Base-by-base conservation (phyloP, 2,797 vertebrate species). In the Borostomias antarcticus region DNA sequence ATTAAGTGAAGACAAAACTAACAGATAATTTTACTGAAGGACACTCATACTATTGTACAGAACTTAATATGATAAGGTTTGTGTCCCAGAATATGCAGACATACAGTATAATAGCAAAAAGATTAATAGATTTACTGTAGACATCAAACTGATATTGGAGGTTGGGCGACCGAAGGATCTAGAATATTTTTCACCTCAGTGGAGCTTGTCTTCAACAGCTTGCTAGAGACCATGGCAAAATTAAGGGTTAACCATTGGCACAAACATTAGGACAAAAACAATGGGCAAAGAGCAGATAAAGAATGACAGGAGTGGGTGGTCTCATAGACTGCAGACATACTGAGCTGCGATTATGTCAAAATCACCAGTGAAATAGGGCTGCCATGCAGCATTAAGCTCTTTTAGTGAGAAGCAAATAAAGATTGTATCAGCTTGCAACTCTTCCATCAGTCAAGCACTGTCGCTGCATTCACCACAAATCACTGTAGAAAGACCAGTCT, bases 331-430 rank as follows among this genome's bases (percentile, higher is more conserved):
- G 53, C 19, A 17, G 70, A 43, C 40, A 64, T 66, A 68, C 54
- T 7, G 61, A 72, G 73, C 69, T 64, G 40, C 52, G 51, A 51
- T 70, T 48, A 62, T 65, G 57, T 48, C 47, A 63, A 63, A 43
- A 58, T 7, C 58, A 72, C 56, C 32, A 25, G 47, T 63, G 58
- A 77, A 75, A 78, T 69, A 30, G 35, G 77, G 64, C 69, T 73
- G 81, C 77, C 79, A 63, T 57, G 25, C 58, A 61, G 56, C 62
- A 72, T 77, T 66, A 74, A 37, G 63, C 5, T 66, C 58, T 64
- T 67, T 21, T 56, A 54, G 50, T 63, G 66, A 65, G 66, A 63
- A 11, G 2, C 3, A 23, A 72, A 69, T 62, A 66, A 68, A 72
- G 64, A 69, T 21, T 17, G 43, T 8, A 43, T 21, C 56, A 51